Conservation (phyloP, 2,797 vertebrate genomes). For the Lepus townsendii region DNA sequence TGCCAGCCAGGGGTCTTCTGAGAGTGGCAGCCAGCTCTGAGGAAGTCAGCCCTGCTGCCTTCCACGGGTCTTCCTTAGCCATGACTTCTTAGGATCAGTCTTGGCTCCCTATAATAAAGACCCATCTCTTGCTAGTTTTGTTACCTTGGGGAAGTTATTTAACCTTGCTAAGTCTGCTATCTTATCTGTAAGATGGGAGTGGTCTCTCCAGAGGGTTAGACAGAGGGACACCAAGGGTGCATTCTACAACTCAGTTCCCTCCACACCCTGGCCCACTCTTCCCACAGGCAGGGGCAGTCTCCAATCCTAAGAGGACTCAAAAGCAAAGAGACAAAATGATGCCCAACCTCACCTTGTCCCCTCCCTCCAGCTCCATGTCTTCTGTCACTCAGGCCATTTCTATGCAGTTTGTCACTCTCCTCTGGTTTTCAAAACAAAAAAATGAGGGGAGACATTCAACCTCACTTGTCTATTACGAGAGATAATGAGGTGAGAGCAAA, state of each 20-base stretch:
- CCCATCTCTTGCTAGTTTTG: background rate
- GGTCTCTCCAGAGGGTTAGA: background rate
- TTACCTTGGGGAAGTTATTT: background rate
- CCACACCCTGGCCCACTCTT: background rate
- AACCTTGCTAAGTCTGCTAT: no score
- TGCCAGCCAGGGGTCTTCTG: background rate
- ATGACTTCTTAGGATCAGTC: constrained; percentile 32
- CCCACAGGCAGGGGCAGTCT: background rate
- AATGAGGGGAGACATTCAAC: background rate
- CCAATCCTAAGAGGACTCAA: background rate
- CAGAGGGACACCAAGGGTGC: background rate
- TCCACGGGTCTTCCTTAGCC: constrained; percentile 36
- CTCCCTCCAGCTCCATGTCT: background rate
- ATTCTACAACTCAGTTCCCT: background rate
- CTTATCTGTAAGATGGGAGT: background rate
- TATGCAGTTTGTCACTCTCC: background rate
- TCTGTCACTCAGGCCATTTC: background rate
- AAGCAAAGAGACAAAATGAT: constrained; percentile 25
- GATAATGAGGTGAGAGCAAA: constrained; percentile 7
- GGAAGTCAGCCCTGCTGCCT: background rate
- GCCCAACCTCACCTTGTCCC: background rate
- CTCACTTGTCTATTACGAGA: background rate
- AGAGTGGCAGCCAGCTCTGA: background rate
- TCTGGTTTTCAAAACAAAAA: constrained; percentile 28
- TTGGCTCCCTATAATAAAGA: background rate